These are phyloP conservation scores for Asteroscopus sphinx DNA, from an alignment of 2,888 invertebrate species.

Conservation along the genomic window DNA sequence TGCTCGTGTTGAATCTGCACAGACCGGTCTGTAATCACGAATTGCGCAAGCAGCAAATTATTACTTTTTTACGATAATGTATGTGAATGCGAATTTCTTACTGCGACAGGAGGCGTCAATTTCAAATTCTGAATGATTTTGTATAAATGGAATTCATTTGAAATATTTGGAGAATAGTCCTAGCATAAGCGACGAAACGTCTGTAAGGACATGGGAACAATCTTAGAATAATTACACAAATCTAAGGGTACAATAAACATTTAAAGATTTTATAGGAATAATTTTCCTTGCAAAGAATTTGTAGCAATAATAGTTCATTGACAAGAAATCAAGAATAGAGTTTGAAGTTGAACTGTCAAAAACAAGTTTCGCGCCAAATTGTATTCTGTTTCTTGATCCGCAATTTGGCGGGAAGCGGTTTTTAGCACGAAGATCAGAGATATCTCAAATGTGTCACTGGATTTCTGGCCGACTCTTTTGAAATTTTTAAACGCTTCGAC, in stretches of 20 bases:
- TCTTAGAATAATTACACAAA: no score
- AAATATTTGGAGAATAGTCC: no score
- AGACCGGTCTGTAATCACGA: conserved; percentile 34
- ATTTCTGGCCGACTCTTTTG: conserved; percentile 15
- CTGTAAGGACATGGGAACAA: no score
- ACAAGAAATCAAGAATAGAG: neutral
- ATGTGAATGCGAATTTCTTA: conserved; percentile 23
- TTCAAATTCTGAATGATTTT: conserved; percentile 26
- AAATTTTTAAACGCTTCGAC: conserved; percentile 6
- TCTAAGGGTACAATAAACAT: no score
- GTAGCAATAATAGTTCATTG: neutral
- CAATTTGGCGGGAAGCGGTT: neutral
- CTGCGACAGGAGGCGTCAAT: neutral
- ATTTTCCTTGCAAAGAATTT: neutral
- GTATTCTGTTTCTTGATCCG: neutral
- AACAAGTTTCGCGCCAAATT: conserved; percentile 4
- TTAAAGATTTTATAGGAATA: no score
- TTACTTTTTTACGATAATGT: conserved; percentile 29
- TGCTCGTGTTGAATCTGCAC: conserved; percentile 45
- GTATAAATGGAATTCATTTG: conserved; percentile 14
- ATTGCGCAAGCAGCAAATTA: conserved; percentile 44
- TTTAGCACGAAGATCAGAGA: neutral
- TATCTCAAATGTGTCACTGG: conserved; percentile 3
- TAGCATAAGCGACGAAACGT: no score
- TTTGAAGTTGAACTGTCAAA: neutral